These are phyloP conservation scores for Pachypeltis micranthus DNA, from an alignment of 1,140 invertebrate genomes.

Conservation along the genomic window DNA sequence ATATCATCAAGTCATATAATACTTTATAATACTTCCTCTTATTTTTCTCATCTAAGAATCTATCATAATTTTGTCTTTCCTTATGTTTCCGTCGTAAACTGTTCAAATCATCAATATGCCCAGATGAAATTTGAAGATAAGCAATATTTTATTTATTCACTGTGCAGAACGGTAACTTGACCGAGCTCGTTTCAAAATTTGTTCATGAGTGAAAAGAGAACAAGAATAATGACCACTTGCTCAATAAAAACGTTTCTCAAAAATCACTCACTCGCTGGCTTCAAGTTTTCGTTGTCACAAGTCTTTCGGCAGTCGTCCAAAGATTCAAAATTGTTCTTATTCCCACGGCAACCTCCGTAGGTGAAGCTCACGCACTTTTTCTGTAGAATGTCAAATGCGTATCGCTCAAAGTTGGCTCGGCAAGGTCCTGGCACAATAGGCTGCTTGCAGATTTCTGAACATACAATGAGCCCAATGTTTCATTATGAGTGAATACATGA, in stretches of 20 bases:
- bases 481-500: too few relatives aligned
- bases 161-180: constrained; percentile 13
- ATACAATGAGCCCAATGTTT: constrained; percentile 10
- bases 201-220: background rate
- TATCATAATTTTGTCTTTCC: too few relatives aligned
- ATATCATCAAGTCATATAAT: too few relatives aligned
- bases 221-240: background rate
- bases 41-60: too few relatives aligned
- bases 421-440: constrained; percentile 53
- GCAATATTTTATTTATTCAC: background rate
- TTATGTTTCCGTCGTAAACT: too few relatives aligned
- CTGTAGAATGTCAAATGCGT: constrained; percentile 44
- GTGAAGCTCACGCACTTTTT: constrained; percentile 43
- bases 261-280: background rate
- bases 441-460: constrained; percentile 61
- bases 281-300: constrained; percentile 31
- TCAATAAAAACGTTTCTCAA: background rate
- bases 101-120: too few relatives aligned
- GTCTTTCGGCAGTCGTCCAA: constrained; percentile 41
- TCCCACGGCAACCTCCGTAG: constrained; percentile 62
- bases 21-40: too few relatives aligned
- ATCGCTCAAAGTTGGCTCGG: constrained; percentile 53
- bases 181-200: background rate
- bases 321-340: constrained; percentile 57
- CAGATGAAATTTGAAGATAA: background rate